Base-by-base conservation (phyloP, 2,113 vertebrate species). In the Ciconia boyciana region DNA sequence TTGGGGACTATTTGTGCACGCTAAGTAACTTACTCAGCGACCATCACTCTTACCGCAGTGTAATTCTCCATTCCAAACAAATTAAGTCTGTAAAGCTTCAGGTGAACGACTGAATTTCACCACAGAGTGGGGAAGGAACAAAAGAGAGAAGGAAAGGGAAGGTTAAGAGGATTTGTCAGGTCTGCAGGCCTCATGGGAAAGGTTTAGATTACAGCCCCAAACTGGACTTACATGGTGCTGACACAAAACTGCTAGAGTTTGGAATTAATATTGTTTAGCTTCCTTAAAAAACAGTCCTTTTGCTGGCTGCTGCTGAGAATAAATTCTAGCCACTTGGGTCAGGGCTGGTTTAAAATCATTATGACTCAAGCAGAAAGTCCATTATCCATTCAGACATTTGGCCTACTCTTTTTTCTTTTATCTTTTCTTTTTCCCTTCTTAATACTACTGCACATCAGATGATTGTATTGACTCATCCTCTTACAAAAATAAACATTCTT, bases 401-500 rank as follows among this genome's bases (percentile, higher is more conserved):
- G 48, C 44, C 54, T 20, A 10, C 2, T 69, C 46, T 12, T 60
- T 19, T 31, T 19, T 64, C 24, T 32, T 31, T 24, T 46, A 22
- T 5, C 7, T 54, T 41, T 49, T 41, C 13, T n/a, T 13, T 57
- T 90, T 31, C 48, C 77, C 55, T 81, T 89, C 69, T 58, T 65
- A 44, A 65, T 28, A 19, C 20, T 25, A 34, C 49, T 57, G 71
- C 43, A 15, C 68, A 58, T 86, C 61, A 79, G 82, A 79, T 94
- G 92, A 88, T 0, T 10, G 26, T 54, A 91, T 86, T 92, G 96
- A 90, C 88, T 97, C 90, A 90, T 83, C 76, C 71, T 65, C 71
- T 69, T 36, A 64, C 60, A 71, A 84, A 94, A 90, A 93, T 80
- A 80, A 93, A 88, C 76, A 66, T 83, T 93, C 90, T 58, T 88